phyloP scores from a whole-genome alignment of 2,797 vertebrate species.

The Jordanella pulchra region DNA sequence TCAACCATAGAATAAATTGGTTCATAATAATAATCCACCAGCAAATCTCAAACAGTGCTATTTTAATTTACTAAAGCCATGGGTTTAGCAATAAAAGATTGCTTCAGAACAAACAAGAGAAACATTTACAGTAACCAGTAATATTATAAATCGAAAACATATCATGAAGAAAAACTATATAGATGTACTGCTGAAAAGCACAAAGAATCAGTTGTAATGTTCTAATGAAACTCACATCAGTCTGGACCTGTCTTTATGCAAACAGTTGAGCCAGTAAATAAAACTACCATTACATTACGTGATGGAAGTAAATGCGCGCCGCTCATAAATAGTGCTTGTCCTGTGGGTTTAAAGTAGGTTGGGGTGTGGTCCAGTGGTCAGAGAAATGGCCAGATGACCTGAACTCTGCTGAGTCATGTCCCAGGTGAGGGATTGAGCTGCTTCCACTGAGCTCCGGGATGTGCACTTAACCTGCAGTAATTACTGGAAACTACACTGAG shows the following conservation, averaged over 20 bases:
- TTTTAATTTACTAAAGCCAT: not conserved
- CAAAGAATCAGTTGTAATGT: not conserved
- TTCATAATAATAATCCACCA: constrained; percentile 1
- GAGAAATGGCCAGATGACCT: constrained; percentile 78
- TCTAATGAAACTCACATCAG: constrained; percentile 18
- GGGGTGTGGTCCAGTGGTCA: constrained; percentile 78
- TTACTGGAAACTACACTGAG: constrained; percentile 79
- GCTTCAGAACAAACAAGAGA: not conserved
- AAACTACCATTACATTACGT: constrained; percentile 70
- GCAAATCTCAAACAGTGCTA: not conserved
- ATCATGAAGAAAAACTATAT: not conserved
- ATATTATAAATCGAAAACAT: not conserved
- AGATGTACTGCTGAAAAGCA: not conserved
- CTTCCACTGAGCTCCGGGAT: constrained; percentile 71
- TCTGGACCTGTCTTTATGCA: constrained; percentile 27
- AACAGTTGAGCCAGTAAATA: constrained; percentile 63
- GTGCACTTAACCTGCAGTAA: constrained; percentile 81
- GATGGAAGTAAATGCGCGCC: constrained; percentile 69
- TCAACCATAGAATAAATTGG: not conserved
- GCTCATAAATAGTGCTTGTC: constrained; percentile 61
- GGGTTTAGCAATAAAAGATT: not conserved
- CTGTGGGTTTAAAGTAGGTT: constrained; percentile 78
- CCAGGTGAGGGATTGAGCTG: constrained; percentile 79
- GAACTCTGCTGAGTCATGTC: constrained; percentile 78
- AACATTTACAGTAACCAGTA: constrained; percentile 1